A percentile compares a stretch with the other conserved stretches of the same genome.
phyloP scores from a whole-genome alignment of 2,888 invertebrate species.

The Balanococcus diminutus region DNA sequence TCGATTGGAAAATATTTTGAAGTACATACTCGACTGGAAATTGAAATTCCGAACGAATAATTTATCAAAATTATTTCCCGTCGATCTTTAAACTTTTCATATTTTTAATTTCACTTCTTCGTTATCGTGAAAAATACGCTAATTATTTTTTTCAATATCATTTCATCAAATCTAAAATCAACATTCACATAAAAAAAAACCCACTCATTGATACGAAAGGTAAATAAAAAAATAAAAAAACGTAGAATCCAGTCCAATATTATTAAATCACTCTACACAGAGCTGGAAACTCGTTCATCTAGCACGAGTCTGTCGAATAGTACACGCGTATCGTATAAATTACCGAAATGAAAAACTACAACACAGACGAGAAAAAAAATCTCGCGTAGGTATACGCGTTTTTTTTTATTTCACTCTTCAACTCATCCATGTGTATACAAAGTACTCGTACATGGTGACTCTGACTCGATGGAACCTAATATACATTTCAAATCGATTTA shows the following conservation, averaged over 20 bases:
- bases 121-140: too few relatives aligned
- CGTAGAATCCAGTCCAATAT: too few relatives aligned
- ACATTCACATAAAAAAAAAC: neutral
- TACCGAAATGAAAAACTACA: neutral
- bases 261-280: neutral
- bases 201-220: too few relatives aligned
- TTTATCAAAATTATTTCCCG: too few relatives aligned
- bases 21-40: too few relatives aligned
- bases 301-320: neutral
- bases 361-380: neutral
- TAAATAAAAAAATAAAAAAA: too few relatives aligned
- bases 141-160: neutral
- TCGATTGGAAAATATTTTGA: neutral
- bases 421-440: neutral
- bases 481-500: conserved; percentile 22
- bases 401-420: neutral
- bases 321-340: neutral
- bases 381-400: conserved; percentile 5
- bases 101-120: too few relatives aligned
- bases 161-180: neutral
- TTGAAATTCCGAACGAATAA: too few relatives aligned
- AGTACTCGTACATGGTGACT: neutral
- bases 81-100: too few relatives aligned
- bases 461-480: neutral
- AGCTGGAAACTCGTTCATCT: neutral